Evolutionary conservation across 2,888 invertebrate species (phyloP).

Genomic region (Hanleya hanleyi): DNA sequence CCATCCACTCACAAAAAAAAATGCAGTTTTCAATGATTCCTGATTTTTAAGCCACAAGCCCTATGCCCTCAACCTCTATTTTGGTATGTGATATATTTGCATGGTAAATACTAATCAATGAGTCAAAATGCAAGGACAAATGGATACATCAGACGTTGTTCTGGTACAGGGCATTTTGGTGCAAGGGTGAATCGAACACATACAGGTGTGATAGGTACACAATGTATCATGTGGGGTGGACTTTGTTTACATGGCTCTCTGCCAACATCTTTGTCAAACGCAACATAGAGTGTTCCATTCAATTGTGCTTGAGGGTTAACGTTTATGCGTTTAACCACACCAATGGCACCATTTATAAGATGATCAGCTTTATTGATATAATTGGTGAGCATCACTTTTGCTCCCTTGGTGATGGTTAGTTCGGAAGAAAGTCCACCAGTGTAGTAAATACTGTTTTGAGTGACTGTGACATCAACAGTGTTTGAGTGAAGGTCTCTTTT

Average conservation of each 20-base stretch:
- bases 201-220: slow-evolving; percentile 21
- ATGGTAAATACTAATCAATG: too few species aligned
- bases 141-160: slow-evolving; percentile 27
- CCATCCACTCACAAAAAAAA: too few species aligned
- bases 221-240: slow-evolving; percentile 21
- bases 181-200: slow-evolving; percentile 13
- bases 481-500: too few species aligned
- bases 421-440: background rate
- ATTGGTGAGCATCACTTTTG: slow-evolving; percentile 21
- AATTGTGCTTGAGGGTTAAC: slow-evolving; percentile 10
- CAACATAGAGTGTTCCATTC: slow-evolving; percentile 17
- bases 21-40: too few species aligned
- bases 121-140: slow-evolving; percentile 22
- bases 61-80: too few species aligned
- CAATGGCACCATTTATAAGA: slow-evolving; percentile 27
- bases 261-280: slow-evolving; percentile 13
- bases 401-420: background rate
- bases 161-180: slow-evolving; percentile 11
- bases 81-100: too few species aligned
- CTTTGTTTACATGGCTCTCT: slow-evolving; percentile 1
- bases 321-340: slow-evolving; percentile 15
- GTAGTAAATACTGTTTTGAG: too few species aligned
- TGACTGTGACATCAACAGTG: too few species aligned
- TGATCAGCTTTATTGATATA: slow-evolving; percentile 23
- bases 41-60: too few species aligned